Evolutionary conservation across 2,888 invertebrate genomes (phyloP).

Genomic region (Nectonema munidae): DNA sequence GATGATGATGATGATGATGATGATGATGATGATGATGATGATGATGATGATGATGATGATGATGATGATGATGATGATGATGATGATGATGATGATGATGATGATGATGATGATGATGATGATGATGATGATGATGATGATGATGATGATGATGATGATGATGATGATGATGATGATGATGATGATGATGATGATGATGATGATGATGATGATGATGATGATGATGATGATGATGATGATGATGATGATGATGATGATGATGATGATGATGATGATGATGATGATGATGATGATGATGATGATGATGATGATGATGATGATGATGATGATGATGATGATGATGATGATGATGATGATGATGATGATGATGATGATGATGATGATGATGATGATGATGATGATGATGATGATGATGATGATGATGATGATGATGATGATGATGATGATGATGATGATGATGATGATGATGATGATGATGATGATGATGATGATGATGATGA

Average conservation of each 20-base stretch:
- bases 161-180: constrained; percentile 5
- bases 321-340: constrained; percentile 5
- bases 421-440: constrained; percentile 5
- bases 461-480: not conserved
- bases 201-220: constrained; percentile 5
- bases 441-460: constrained; percentile 5
- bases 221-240: not conserved
- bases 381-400: constrained; percentile 5
- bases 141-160: constrained; percentile 5
- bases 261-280: constrained; percentile 5
- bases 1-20: constrained; percentile 1
- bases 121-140: not conserved
- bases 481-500: not conserved
- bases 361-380: not conserved
- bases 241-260: not conserved
- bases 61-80: constrained; percentile 5
- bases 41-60: constrained; percentile 5
- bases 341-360: not conserved
- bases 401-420: constrained; percentile 5
- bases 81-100: constrained; percentile 1
- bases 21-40: constrained; percentile 5
- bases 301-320: constrained; percentile 5
- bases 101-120: not conserved
- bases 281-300: constrained; percentile 5
- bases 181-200: constrained; percentile 5